phyloP scores from a whole-genome alignment of 2,888 invertebrate species.

The Phymatocera aterrima region DNA sequence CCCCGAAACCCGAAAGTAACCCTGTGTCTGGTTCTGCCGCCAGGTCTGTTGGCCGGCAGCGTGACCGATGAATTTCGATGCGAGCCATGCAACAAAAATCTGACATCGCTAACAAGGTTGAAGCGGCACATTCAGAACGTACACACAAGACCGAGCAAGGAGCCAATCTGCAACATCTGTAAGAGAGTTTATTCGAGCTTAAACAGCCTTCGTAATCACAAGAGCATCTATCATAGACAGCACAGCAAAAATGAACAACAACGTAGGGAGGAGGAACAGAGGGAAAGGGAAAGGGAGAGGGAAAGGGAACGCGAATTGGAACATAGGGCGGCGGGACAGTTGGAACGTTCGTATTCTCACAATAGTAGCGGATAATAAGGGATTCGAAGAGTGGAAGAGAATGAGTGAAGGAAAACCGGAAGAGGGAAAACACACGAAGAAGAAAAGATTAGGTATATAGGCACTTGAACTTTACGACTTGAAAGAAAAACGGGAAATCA shows the following conservation, averaged over 20 bases:
- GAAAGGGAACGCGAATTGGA: constrained; percentile 55
- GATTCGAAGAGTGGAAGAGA: neutral
- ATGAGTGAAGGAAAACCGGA: neutral
- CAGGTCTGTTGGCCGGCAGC: constrained; percentile 79
- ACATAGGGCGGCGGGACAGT: constrained; percentile 62
- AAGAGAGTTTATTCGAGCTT: constrained; percentile 94
- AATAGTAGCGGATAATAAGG: neutral
- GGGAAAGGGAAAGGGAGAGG: constrained; percentile 35
- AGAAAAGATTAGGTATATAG: too few relatives aligned
- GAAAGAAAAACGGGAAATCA: neutral
- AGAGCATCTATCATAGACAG: constrained; percentile 91
- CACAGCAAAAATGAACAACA: constrained; percentile 82
- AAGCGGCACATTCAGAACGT: constrained; percentile 95
- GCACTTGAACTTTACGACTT: too few relatives aligned
- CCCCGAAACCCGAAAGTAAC: constrained; percentile 68
- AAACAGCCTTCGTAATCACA: constrained; percentile 93
- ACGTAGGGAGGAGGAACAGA: constrained; percentile 79
- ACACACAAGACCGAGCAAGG: constrained; percentile 92
- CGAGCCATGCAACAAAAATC: constrained; percentile 94
- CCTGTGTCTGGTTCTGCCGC: constrained; percentile 77
- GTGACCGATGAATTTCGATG: constrained; percentile 92
- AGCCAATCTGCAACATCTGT: constrained; percentile 94
- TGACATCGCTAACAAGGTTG: constrained; percentile 90
- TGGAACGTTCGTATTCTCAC: constrained; percentile 53
- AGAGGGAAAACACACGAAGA: neutral